Evolutionary conservation across 64 coral and sea anemone species (phyloP), one percentile per base, ranked within the genome.

Genomic region (Astreopora myriophthalma): DNA sequence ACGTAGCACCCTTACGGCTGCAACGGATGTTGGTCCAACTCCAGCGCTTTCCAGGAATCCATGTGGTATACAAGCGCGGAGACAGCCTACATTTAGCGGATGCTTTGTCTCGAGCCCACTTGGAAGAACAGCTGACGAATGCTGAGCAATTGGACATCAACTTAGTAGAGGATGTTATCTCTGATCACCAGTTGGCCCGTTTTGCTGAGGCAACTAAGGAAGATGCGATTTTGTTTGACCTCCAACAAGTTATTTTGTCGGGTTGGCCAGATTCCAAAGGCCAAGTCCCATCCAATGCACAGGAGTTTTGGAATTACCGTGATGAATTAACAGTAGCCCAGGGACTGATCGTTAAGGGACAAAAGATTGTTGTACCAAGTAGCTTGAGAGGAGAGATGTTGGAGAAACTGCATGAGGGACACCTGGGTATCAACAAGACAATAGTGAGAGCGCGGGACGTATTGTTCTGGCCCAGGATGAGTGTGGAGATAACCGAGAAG

Each of bases 21-120:
- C 87, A 89, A 46, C 35, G 73, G 64, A 89, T 89, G 87, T 62
- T 66, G 36, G 66, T 66, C 40, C 78, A 82, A 34, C 78, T 63
- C 48, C 65, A 70, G 22, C 36, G 5, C 17, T 86, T 27, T n/a
- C 84, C 84, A 38, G 9, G 64, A 44, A 71, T 86, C 38, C 69
- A 65, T 20, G 3, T 71, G 8, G 58, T 86, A 8, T 70, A 86
- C 46, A 86, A 86, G 84, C 40, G 48, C 46, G 63, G 58, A n/a
- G n/a, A n/a, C n/a, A n/a, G n/a, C 9, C 22, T 65, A 2, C 62
- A 65, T 58, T 58, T 58, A 58, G 52, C 52, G 2, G 52, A 58
- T 58, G 52, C 52, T 58, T n/a, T n/a, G n/a, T n/a, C n/a, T n/a
- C n/a, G n/a, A n/a, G n/a, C n/a, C n/a, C n/a, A n/a, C n/a, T n/a